Percentiles rank a stretch among this genome's conserved stretches.
These are phyloP conservation scores for Phenganax marumi DNA, from an alignment of 92 coral and sea anemone species.

Conservation along the genomic window DNA sequence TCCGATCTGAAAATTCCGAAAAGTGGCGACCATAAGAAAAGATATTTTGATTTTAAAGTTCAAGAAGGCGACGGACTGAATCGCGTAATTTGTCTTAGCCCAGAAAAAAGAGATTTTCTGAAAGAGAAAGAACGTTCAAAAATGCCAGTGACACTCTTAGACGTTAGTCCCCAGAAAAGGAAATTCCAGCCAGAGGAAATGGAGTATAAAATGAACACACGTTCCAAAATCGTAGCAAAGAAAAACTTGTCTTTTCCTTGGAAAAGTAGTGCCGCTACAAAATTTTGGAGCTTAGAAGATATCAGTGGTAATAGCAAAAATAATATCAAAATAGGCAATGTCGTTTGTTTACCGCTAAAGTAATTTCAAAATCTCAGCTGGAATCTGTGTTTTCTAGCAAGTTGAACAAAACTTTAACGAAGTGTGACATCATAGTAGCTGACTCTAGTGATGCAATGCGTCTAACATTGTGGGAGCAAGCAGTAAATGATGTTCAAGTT, in stretches of 20 bases:
- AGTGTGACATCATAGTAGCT: conserved; percentile 50
- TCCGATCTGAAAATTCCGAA: conserved; percentile 38
- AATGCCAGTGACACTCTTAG: conserved; percentile 17
- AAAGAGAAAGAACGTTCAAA: conserved; percentile 46
- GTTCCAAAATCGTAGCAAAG: conserved; percentile 30
- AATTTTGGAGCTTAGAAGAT: conserved; percentile 20
- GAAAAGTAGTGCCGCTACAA: conserved; percentile 19
- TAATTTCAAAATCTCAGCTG: conserved; percentile 26
- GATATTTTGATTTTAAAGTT: conserved; percentile 35
- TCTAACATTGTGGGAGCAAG: conserved; percentile 47
- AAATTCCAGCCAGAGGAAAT: conserved; percentile 17
- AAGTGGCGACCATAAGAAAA: conserved; percentile 15
- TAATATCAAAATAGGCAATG: conserved; percentile 20
- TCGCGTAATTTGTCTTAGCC: conserved; percentile 49
- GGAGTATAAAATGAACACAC: conserved; percentile 49
- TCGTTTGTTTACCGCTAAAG: conserved; percentile 36
- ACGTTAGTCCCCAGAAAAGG: conserved; percentile 47
- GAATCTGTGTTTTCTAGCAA: conserved; percentile 32
- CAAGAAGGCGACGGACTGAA: conserved; percentile 42
- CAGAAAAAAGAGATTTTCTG: conserved; percentile 36
- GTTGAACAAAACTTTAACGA: conserved; percentile 37
- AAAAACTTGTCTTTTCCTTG: conserved; percentile 53
- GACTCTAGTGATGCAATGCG: conserved; percentile 45
- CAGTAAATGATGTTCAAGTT: conserved; percentile 37
- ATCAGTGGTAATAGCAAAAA: conserved; percentile 15